Evolutionary conservation across 2,888 invertebrate species (phyloP).

Genomic region (Drosophila fungiperda): DNA sequence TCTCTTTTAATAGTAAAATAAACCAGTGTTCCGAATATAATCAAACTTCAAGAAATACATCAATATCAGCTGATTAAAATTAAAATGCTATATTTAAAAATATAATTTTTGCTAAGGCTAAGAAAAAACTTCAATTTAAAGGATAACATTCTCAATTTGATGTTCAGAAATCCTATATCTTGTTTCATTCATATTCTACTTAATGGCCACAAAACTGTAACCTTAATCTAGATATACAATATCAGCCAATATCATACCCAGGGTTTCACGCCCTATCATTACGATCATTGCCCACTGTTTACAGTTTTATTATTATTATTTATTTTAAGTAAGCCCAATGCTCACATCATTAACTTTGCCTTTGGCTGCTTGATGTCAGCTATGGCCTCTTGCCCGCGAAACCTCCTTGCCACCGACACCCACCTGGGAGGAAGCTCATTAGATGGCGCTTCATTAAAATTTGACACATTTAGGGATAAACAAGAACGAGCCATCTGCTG

Average conservation of each 20-base stretch:
- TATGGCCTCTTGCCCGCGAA: not conserved
- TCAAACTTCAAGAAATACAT: not conserved
- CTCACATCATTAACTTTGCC: conserved; percentile 49
- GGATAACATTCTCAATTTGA: not conserved
- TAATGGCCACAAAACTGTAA: not conserved
- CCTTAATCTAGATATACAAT: conserved; percentile 8
- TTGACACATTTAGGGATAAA: conserved; percentile 65
- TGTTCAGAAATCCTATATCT: not conserved
- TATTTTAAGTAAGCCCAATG: not conserved
- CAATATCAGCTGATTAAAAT: not conserved
- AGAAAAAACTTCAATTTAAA: not conserved
- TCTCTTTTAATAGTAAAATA: not conserved
- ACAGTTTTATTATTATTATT: conserved; percentile 13
- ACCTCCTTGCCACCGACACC: not conserved
- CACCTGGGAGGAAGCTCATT: conserved; percentile 62
- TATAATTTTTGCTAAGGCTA: not conserved
- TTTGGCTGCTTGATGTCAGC: conserved; percentile 29
- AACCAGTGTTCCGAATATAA: not conserved
- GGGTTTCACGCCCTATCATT: conserved; percentile 2
- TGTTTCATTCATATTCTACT: not conserved
- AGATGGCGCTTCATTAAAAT: conserved; percentile 74
- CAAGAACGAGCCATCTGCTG: conserved; percentile 9
- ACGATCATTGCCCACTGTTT: conserved; percentile 17
- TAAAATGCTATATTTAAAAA: not conserved
- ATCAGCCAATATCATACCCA: not conserved